A percentile compares a stretch with the other conserved stretches of the same genome.
phyloP scores from a whole-genome alignment of 2,888 invertebrate genomes.

The Cataglyphis cursor region DNA sequence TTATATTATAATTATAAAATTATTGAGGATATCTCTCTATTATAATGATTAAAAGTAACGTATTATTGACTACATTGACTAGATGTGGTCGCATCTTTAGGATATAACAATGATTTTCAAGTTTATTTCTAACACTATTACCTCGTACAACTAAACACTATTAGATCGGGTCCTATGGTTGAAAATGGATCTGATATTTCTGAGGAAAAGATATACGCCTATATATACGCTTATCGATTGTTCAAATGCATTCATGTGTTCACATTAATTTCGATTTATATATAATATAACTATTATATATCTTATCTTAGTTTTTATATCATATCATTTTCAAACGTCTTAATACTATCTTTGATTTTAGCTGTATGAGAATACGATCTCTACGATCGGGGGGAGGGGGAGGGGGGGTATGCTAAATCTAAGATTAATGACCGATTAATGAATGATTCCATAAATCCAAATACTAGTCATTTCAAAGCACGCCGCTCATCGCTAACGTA shows the following conservation, averaged over 20 bases:
- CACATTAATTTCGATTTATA: slow-evolving; percentile 1
- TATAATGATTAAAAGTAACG: slow-evolving; percentile 11
- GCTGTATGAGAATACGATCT: slow-evolving; percentile 79
- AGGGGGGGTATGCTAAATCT: slow-evolving; percentile 13
- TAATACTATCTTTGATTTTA: slow-evolving; percentile 81
- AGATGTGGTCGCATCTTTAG: not conserved
- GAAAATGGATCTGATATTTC: not conserved
- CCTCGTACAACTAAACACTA: slow-evolving; percentile 2
- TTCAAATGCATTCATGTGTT: slow-evolving; percentile 7
- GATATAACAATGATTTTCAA: not conserved
- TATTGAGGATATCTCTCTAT: slow-evolving; percentile 17
- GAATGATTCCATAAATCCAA: not conserved
- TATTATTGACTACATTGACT: not conserved
- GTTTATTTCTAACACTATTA: not conserved
- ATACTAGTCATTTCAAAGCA: not conserved
- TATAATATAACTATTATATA: not conserved
- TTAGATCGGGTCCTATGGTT: not conserved
- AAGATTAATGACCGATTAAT: slow-evolving; percentile 13
- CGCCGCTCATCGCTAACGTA: not conserved
- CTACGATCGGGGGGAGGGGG: slow-evolving; percentile 20
- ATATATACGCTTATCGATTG: not conserved
- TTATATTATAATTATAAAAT: slow-evolving; percentile 19
- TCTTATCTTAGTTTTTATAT: slow-evolving; percentile 5
- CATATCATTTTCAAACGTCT: slow-evolving; percentile 58
- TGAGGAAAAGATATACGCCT: not conserved